phyloP scores from a whole-genome alignment of 2,888 invertebrate species.

The Nebria salina region DNA sequence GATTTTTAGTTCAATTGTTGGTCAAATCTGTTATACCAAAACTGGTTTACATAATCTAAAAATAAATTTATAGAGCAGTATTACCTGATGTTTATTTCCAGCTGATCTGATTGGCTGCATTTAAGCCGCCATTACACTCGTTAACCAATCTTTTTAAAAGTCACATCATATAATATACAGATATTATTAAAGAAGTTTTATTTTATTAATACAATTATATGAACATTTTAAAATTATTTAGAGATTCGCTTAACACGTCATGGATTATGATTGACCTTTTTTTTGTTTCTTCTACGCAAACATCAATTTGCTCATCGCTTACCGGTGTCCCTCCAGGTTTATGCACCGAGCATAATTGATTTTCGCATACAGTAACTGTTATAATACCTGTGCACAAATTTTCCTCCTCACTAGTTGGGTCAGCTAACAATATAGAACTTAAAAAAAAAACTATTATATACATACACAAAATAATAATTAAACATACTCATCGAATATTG shows the following conservation, averaged over 20 bases:
- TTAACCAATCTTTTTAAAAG: not conserved
- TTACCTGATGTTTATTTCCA: not conserved
- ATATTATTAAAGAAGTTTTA: not conserved
- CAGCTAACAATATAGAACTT: constrained; percentile 75
- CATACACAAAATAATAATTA: not conserved
- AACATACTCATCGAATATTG: constrained; percentile 75
- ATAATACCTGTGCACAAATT: constrained; percentile 74
- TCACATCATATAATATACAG: too few relatives aligned
- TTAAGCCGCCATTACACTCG: not conserved
- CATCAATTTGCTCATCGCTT: constrained; percentile 66
- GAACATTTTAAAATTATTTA: constrained; percentile 1
- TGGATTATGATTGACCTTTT: constrained; percentile 67
- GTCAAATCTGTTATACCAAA: constrained; percentile 33
- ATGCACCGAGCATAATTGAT: constrained; percentile 72
- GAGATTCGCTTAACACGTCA: constrained; percentile 60
- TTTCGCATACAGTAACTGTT: constrained; percentile 73
- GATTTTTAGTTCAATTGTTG: constrained; percentile 30
- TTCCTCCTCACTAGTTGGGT: constrained; percentile 87
- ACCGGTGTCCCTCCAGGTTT: constrained; percentile 80
- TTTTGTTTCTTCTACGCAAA: constrained; percentile 71
- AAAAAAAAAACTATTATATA: constrained; percentile 55
- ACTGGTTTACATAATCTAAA: constrained; percentile 33
- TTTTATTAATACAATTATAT: not conserved
- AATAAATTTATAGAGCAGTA: constrained; percentile 42
- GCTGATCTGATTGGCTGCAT: not conserved